phyloP scores from a whole-genome alignment of 2,113 vertebrate species.

The Phrynocephalus versicolor region DNA sequence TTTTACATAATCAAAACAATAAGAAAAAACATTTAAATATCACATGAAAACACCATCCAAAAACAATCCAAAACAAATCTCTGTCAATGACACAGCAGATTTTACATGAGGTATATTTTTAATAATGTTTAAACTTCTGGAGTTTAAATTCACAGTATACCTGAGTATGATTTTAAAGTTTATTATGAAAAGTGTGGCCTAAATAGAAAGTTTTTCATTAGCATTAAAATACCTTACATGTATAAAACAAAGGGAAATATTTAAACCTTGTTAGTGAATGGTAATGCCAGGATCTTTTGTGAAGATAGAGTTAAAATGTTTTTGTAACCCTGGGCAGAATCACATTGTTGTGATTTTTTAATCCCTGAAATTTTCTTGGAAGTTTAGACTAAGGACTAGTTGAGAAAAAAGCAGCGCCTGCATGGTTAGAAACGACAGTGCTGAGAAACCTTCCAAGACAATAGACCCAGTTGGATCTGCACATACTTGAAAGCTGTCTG shows the following conservation, averaged over 20 bases:
- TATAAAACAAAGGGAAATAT: conserved; percentile 14
- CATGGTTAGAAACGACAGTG: neutral
- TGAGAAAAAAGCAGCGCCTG: neutral
- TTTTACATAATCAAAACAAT: conserved; percentile 37
- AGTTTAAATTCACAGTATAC: conserved; percentile 31
- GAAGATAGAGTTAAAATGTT: neutral
- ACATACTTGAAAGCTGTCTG: neutral
- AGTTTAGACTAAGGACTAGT: neutral
- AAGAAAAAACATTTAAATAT: conserved; percentile 35
- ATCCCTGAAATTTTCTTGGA: neutral
- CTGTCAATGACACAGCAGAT: conserved; percentile 35
- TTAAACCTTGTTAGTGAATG: neutral
- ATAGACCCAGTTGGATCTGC: neutral
- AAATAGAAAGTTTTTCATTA: conserved; percentile 8
- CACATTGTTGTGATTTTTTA: neutral
- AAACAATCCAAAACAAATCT: conserved; percentile 30
- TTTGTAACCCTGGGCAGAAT: neutral
- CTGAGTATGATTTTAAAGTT: conserved; percentile 38
- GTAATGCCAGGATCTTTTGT: neutral
- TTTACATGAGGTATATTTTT: conserved; percentile 59
- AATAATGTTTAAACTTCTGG: conserved; percentile 37
- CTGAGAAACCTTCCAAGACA: neutral
- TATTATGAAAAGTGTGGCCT: neutral
- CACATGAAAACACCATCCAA: conserved; percentile 17
- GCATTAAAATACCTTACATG: conserved; percentile 14